Evolutionary conservation across 2,113 vertebrate genomes (phyloP).

Genomic region (Alectura lathami): DNA sequence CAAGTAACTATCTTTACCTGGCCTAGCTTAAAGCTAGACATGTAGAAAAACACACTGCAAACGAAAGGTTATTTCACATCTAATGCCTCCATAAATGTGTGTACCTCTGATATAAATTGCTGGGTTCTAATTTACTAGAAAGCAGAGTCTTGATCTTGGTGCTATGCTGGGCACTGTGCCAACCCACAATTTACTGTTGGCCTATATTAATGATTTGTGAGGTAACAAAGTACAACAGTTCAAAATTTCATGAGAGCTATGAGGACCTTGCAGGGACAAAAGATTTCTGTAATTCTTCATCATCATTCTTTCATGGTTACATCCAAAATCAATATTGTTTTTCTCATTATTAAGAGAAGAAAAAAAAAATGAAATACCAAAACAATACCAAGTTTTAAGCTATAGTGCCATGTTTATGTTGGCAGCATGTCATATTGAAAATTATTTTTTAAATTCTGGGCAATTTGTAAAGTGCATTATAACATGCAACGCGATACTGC

Average conservation of each 20-base stretch:
- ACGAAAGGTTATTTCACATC: constrained; percentile 55
- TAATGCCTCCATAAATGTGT: constrained; percentile 62
- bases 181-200: constrained; percentile 69
- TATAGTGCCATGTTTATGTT: constrained; percentile 57
- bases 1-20: constrained; percentile 39
- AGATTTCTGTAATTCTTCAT: constrained; percentile 72
- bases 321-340: constrained; percentile 79
- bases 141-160: constrained; percentile 65
- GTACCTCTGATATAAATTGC: constrained; percentile 56
- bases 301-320: constrained; percentile 59
- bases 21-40: neutral
- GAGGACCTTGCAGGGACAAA: constrained; percentile 66
- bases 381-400: constrained; percentile 53
- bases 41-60: constrained; percentile 51
- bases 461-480: constrained; percentile 52
- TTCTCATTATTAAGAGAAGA: constrained; percentile 72
- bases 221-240: constrained; percentile 71
- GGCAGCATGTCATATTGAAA: constrained; percentile 33
- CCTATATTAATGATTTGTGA: constrained; percentile 71
- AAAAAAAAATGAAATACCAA: constrained; percentile 65
- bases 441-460: constrained; percentile 50
- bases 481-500: constrained; percentile 20
- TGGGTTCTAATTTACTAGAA: constrained; percentile 72
- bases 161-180: constrained; percentile 61
- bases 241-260: constrained; percentile 70